A percentile compares a stretch with the other conserved stretches of the same genome.
Conservation (phyloP, 2,888 invertebrate species). For the Serrognathus titanus region DNA sequence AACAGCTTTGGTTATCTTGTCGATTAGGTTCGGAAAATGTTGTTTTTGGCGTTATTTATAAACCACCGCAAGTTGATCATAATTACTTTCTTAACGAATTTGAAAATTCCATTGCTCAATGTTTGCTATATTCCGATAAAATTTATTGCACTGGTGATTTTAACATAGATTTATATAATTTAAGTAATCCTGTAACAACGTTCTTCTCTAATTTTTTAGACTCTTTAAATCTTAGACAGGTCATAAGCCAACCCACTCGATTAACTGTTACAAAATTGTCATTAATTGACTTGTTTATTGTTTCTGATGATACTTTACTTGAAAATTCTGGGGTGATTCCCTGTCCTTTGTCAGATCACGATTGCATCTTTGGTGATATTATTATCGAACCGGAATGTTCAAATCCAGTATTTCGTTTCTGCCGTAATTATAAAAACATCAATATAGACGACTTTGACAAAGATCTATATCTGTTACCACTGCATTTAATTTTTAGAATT, state of each 20-base stretch:
- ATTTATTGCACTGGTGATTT: too few relatives aligned
- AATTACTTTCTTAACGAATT: too few relatives aligned
- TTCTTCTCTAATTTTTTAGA: background rate
- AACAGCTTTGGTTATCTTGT: too few relatives aligned
- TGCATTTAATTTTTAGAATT: background rate
- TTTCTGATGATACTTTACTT: background rate
- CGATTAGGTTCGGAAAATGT: too few relatives aligned
- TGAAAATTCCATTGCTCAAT: too few relatives aligned
- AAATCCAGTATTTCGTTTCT: too few relatives aligned
- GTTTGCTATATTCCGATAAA: too few relatives aligned
- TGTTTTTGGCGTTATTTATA: too few relatives aligned
- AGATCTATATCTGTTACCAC: background rate
- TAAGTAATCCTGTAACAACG: too few relatives aligned
- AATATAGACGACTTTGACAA: background rate
- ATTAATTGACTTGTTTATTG: background rate
- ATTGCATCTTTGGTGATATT: background rate
- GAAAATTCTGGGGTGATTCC: background rate
- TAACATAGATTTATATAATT: too few relatives aligned
- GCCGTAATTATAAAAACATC: background rate
- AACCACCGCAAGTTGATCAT: too few relatives aligned
- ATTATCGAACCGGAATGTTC: too few relatives aligned
- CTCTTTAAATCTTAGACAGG: background rate
- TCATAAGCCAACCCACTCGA: background rate
- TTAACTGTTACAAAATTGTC: background rate
- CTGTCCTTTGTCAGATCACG: conserved; percentile 1